Conservation (phyloP, 2,113 vertebrate genomes). For the Gracilinanus agilis region DNA sequence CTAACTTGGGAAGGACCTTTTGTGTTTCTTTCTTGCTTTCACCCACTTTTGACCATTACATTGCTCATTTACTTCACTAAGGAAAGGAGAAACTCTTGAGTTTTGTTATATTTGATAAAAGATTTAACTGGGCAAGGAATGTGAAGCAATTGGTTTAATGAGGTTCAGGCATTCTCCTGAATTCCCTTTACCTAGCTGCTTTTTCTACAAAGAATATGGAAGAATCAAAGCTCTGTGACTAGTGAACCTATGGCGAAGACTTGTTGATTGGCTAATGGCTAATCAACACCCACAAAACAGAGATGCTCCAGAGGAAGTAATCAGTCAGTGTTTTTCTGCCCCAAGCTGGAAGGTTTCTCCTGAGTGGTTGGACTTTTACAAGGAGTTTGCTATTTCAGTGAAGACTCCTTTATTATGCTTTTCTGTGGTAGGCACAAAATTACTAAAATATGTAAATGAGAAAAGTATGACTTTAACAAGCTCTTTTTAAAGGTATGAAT, state of each 20-base stretch:
- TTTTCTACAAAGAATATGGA: neutral
- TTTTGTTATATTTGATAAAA: neutral
- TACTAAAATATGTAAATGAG: slow-evolving; percentile 71
- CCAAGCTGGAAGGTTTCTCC: slow-evolving; percentile 44
- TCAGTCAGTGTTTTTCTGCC: slow-evolving; percentile 24
- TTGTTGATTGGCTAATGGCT: neutral
- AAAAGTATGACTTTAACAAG: slow-evolving; percentile 70
- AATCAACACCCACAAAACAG: slow-evolving; percentile 46
- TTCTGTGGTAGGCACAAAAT: slow-evolving; percentile 51
- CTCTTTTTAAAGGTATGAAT: slow-evolving; percentile 66
- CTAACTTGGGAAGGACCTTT: neutral
- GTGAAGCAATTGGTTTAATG: slow-evolving; percentile 52
- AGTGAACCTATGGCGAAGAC: neutral
- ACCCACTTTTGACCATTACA: neutral
- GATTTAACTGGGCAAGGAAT: slow-evolving; percentile 34
- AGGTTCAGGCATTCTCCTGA: slow-evolving; percentile 25
- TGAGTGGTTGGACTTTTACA: slow-evolving; percentile 50
- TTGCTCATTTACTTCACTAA: slow-evolving; percentile 15
- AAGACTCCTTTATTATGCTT: slow-evolving; percentile 48
- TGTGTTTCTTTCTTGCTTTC: neutral
- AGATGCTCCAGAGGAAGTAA: slow-evolving; percentile 31
- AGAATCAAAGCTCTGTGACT: slow-evolving; percentile 8
- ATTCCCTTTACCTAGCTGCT: slow-evolving; percentile 5
- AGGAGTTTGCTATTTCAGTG: slow-evolving; percentile 66
- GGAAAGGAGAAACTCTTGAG: slow-evolving; percentile 22